Evolutionary conservation across 2,888 invertebrate genomes (phyloP).

Genomic region (Crioceris asparagi): DNA sequence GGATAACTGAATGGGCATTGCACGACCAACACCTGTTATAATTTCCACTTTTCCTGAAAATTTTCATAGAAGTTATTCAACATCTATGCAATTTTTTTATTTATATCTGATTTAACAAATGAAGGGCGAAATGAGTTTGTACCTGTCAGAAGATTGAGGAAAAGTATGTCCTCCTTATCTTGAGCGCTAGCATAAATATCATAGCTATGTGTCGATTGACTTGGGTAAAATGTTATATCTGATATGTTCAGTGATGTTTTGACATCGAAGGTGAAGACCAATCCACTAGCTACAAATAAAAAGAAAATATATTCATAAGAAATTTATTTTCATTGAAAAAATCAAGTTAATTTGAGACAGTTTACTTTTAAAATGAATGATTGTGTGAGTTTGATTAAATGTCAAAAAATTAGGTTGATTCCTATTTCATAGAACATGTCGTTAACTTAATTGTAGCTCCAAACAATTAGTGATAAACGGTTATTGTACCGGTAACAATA

Average conservation of each 20-base stretch:
- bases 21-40: conserved; percentile 60
- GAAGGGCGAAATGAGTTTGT: conserved; percentile 14
- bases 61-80: not conserved
- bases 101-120: not conserved
- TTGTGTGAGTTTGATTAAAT: no score
- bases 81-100: not conserved
- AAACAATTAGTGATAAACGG: no score
- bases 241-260: conserved; percentile 64
- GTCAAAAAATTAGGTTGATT: no score
- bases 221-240: conserved; percentile 61
- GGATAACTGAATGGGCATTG: conserved; percentile 44
- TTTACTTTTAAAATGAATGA: no score
- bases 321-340: no score
- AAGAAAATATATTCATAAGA: no score
- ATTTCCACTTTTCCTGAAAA: conserved; percentile 60
- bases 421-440: no score
- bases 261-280: conserved; percentile 61
- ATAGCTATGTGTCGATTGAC: conserved; percentile 59
- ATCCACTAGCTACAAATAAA: conserved; percentile 44
- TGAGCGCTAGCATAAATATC: conserved; percentile 62
- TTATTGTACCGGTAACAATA: no score
- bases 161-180: conserved; percentile 61
- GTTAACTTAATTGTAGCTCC: no score
- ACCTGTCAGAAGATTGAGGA: conserved; percentile 58
- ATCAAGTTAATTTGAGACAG: no score